phyloP scores from a whole-genome alignment of 2,113 vertebrate genomes.

The Crypturellus undulatus region DNA sequence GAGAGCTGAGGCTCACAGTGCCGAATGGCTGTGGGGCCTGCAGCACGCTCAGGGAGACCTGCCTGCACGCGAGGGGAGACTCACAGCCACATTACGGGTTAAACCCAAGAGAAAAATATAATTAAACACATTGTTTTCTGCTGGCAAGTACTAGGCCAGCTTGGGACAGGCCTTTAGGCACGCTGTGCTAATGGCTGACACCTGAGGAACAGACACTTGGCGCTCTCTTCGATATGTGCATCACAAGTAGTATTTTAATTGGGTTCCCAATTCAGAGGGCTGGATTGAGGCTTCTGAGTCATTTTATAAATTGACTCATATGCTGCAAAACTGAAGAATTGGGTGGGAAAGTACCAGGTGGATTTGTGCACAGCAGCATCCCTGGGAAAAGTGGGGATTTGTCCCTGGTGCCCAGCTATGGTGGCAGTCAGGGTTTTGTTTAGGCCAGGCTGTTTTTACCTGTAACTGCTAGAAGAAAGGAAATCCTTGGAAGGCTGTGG shows the following conservation, averaged over 20 bases:
- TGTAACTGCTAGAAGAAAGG: neutral
- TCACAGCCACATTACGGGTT: neutral
- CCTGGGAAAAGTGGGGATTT: neutral
- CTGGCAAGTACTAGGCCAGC: slow-evolving; percentile 36
- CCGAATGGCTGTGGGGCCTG: neutral
- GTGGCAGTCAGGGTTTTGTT: neutral
- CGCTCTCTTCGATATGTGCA: slow-evolving; percentile 65
- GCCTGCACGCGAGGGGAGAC: neutral
- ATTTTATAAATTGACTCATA: slow-evolving; percentile 70
- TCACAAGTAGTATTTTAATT: slow-evolving; percentile 71
- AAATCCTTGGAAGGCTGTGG: slow-evolving; percentile 22
- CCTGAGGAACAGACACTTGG: slow-evolving; percentile 59
- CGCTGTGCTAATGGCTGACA: slow-evolving; percentile 56
- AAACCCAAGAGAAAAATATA: neutral
- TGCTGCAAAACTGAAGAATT: slow-evolving; percentile 46
- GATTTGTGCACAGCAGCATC: neutral
- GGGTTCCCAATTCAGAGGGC: slow-evolving; percentile 60
- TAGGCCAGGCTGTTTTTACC: neutral
- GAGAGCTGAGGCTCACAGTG: neutral
- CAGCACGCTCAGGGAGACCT: neutral
- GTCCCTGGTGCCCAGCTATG: neutral
- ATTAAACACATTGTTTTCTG: slow-evolving; percentile 23
- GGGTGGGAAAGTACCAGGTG: neutral
- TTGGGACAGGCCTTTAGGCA: slow-evolving; percentile 47
- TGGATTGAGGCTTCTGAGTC: slow-evolving; percentile 57